Evolutionary conservation across 2,113 vertebrate species (phyloP).

Genomic region (Pseudorhombus dupliciocellatus): DNA sequence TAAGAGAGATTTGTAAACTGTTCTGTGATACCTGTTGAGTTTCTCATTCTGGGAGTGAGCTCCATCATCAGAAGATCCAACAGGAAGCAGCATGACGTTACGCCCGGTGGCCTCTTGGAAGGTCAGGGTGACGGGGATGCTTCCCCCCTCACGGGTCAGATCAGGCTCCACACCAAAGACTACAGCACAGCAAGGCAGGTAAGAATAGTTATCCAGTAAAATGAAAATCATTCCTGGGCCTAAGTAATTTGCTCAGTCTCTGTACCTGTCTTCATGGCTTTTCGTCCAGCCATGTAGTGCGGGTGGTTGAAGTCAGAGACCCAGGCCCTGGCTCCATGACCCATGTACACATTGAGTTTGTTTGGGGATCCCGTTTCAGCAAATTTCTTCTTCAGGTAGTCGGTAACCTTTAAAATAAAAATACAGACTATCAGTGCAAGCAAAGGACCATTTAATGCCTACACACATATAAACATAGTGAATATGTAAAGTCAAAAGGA

Average conservation of each 20-base stretch:
- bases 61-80: conserved; percentile 94
- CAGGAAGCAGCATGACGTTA: conserved; percentile 95
- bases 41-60: conserved; percentile 99
- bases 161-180: conserved; percentile 97
- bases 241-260: background rate
- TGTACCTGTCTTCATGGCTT: conserved; percentile 92
- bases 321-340: conserved; percentile 94
- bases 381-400: conserved; percentile 87
- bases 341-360: conserved; percentile 87
- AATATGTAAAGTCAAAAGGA: too few relatives aligned
- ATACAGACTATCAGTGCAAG: background rate
- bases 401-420: conserved; percentile 80
- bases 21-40: conserved; percentile 86
- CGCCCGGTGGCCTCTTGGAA: conserved; percentile 96
- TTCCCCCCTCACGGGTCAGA: conserved; percentile 94
- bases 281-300: conserved; percentile 94
- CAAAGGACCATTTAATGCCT: background rate
- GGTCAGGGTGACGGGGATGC: conserved; percentile 95
- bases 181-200: conserved; percentile 36
- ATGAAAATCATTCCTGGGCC: background rate
- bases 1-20: too few relatives aligned
- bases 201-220: background rate
- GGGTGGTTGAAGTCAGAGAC: conserved; percentile 97
- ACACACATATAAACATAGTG: too few relatives aligned
- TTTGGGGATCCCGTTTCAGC: conserved; percentile 88